Evolutionary conservation across 2,113 vertebrate species (phyloP).

Genomic region (Istiophorus platypterus): DNA sequence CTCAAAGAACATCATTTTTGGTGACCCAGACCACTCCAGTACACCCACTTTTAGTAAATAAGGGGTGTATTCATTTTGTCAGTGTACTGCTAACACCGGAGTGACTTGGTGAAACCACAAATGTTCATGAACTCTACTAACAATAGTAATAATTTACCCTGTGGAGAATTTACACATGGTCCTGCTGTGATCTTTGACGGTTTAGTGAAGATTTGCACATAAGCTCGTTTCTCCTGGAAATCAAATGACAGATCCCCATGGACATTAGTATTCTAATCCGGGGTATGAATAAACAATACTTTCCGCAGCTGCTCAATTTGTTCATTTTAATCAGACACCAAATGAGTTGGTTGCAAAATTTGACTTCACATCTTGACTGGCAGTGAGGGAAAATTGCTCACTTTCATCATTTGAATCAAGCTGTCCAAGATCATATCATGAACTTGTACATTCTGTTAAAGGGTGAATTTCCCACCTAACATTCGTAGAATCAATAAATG

Average conservation of each 20-base stretch:
- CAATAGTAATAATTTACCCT: conserved; percentile 29
- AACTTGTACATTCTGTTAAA: conserved; percentile 19
- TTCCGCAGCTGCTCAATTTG: background rate
- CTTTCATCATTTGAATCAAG: conserved; percentile 6
- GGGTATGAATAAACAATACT: background rate
- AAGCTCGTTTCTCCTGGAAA: background rate
- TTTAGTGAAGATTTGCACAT: background rate
- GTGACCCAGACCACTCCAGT: conserved; percentile 48
- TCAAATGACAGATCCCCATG: background rate
- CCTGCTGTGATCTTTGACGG: conserved; percentile 44
- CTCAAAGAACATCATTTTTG: conserved; percentile 48
- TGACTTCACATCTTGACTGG: background rate
- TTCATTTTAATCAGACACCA: background rate
- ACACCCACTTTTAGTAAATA: background rate
- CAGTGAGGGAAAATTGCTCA: no score
- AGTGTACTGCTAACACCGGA: conserved; percentile 29
- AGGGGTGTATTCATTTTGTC: background rate
- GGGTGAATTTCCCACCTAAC: conserved; percentile 34
- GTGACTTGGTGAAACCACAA: conserved; percentile 36
- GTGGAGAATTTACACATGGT: conserved; percentile 5
- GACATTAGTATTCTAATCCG: background rate
- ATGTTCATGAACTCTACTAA: conserved; percentile 52
- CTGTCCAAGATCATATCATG: conserved; percentile 44
- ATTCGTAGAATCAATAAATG: background rate
- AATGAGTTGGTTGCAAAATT: background rate